Percentiles rank a stretch among this genome's conserved stretches.
phyloP scores from a whole-genome alignment of 1,140 invertebrate genomes.

The Melanaphis sacchari region DNA sequence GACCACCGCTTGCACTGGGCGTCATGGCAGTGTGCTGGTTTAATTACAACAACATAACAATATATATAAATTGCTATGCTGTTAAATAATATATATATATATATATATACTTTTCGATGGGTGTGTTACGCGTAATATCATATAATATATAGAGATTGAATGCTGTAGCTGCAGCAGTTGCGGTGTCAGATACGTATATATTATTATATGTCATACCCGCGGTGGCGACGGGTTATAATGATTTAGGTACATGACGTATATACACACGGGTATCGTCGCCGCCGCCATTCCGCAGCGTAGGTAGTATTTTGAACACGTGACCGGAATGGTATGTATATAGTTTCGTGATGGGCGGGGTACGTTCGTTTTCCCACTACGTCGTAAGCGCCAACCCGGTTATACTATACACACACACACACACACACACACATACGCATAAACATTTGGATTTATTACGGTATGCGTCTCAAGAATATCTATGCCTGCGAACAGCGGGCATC shows the following conservation, averaged over 20 bases:
- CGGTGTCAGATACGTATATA: neutral
- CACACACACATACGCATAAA: too few relatives aligned
- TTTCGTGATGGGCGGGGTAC: neutral
- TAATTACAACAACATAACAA: neutral
- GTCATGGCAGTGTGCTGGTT: neutral
- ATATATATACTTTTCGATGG: too few relatives aligned
- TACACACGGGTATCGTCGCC: neutral
- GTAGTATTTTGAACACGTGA: conserved; percentile 24
- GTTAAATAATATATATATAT: too few relatives aligned
- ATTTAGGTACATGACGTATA: conserved; percentile 14
- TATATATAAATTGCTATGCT: too few relatives aligned
- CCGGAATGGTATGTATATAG: conserved; percentile 2
- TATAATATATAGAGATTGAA: neutral
- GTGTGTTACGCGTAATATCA: neutral
- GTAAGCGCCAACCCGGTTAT: neutral
- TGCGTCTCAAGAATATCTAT: conserved; percentile 27
- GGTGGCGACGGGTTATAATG: conserved; percentile 14
- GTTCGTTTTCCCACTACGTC: neutral
- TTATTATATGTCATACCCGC: neutral
- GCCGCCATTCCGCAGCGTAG: neutral
- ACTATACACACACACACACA: too few relatives aligned
- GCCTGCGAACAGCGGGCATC: neutral
- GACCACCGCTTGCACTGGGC: neutral
- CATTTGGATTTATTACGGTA: conserved; percentile 43
- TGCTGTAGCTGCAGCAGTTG: neutral